These are phyloP conservation scores for Anthrax anthrax DNA, from an alignment of 2,888 invertebrate species.

Conservation along the genomic window DNA sequence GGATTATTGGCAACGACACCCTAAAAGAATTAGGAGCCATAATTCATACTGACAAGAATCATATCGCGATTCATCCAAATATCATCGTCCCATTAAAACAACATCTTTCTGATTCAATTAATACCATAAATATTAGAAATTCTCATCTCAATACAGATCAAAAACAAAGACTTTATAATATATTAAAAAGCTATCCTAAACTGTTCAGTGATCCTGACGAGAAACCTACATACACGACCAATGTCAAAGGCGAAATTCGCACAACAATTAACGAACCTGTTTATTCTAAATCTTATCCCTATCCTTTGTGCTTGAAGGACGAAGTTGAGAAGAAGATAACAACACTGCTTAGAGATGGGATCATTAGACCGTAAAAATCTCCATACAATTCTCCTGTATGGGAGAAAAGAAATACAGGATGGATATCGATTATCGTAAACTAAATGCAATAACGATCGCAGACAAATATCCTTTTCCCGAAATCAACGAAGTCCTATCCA, in stretches of 20 bases:
- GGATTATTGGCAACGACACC: not conserved
- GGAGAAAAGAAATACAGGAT: constrained; percentile 2
- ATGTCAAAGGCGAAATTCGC: constrained; percentile 8
- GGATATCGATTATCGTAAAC: constrained; percentile 1
- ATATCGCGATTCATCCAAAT: not conserved
- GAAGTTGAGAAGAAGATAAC: constrained; percentile 8
- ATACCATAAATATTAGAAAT: not conserved
- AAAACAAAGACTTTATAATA: not conserved
- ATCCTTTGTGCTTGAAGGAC: constrained; percentile 4
- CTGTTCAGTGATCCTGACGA: too few relatives aligned
- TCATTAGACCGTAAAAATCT: constrained; percentile 11
- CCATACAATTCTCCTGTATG: constrained; percentile 11
- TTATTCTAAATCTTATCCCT: constrained; percentile 8
- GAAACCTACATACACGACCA: constrained; percentile 1
- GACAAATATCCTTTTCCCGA: not conserved
- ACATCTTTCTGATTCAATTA: not conserved
- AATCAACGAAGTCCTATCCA: constrained; percentile 8
- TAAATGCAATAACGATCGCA: not conserved
- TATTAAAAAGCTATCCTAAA: too few relatives aligned
- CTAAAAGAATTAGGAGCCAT: not conserved
- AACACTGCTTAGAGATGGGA: constrained; percentile 4
- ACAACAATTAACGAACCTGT: constrained; percentile 7
- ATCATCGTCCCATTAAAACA: not conserved
- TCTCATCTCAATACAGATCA: not conserved
- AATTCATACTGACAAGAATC: not conserved